Evolutionary conservation across 2,797 vertebrate species (phyloP).

Genomic region (Psittacula echo): DNA sequence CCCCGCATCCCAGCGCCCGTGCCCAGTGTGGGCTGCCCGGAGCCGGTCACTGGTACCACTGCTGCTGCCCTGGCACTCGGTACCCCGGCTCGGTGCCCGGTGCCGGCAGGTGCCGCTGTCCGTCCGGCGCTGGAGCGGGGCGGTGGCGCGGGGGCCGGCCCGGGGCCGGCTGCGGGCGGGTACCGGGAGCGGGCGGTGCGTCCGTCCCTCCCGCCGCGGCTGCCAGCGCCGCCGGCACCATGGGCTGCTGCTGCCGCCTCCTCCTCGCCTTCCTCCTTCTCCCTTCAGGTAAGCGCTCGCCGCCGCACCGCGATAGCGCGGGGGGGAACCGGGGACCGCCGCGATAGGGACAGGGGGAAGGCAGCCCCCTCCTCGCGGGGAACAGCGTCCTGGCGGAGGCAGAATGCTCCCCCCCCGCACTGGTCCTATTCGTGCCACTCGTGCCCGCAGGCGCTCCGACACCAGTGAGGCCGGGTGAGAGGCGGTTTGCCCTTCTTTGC

Average conservation of each 20-base stretch:
- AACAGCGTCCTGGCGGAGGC: not conserved
- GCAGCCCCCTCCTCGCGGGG: not conserved
- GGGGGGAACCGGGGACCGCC: not conserved
- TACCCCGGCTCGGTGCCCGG: not conserved
- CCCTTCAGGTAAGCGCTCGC: slow-evolving; percentile 34
- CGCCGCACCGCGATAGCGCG: not conserved
- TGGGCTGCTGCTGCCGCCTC: slow-evolving; percentile 41
- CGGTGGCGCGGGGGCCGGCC: not conserved
- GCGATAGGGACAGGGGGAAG: not conserved
- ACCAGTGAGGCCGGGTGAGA: not conserved
- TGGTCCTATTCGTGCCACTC: accelerated
- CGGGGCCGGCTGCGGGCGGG: not conserved
- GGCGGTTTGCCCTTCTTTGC: not conserved
- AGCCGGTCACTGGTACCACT: too few relatives aligned
- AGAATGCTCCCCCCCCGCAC: not conserved
- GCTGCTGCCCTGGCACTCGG: too few relatives aligned
- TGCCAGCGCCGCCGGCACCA: slow-evolving; percentile 38
- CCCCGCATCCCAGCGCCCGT: not conserved
- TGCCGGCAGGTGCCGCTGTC: slow-evolving; percentile 53
- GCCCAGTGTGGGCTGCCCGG: too few relatives aligned
- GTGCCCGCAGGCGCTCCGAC: not conserved
- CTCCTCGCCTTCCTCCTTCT: slow-evolving; percentile 33
- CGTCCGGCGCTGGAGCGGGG: not conserved
- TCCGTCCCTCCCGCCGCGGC: slow-evolving; percentile 4
- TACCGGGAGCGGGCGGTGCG: not conserved